Evolutionary conservation across 2,888 invertebrate genomes (phyloP).

Genomic region (Ypsolopha sequella): DNA sequence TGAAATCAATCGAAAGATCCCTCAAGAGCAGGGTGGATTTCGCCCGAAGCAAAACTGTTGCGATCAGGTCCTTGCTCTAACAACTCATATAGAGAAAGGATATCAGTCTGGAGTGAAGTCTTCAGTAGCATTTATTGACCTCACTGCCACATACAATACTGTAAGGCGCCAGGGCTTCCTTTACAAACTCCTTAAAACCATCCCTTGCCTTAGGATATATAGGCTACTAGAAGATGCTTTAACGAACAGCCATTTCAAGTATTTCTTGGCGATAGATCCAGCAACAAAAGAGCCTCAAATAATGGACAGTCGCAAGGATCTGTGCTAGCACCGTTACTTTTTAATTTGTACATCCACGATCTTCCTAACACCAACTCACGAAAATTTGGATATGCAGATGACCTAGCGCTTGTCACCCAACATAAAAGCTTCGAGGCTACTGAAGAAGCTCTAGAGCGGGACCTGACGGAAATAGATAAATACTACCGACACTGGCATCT

Average conservation of each 20-base stretch:
- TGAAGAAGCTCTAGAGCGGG: background rate
- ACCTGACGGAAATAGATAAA: background rate
- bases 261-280: background rate
- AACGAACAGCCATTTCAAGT: background rate
- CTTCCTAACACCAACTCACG: background rate
- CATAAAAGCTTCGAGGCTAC: background rate
- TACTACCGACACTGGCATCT: background rate
- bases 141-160: conserved; percentile 3
- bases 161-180: conserved; percentile 4
- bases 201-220: background rate
- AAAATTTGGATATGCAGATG: conserved; percentile 4
- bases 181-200: background rate
- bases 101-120: background rate
- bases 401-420: conserved; percentile 2
- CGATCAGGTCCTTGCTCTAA: conserved; percentile 4
- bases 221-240: background rate
- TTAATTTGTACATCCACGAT: conserved; percentile 2
- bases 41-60: background rate
- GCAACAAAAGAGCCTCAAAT: background rate
- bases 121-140: no score
- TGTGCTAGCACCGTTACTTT: conserved; percentile 1
- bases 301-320: conserved; percentile 4
- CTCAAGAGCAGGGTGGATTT: background rate
- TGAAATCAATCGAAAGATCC: background rate
- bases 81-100: background rate